Percentiles rank a stretch among this genome's conserved stretches.
Conservation (phyloP, 2,888 invertebrate species). For the Petrolisthes manimaculis region DNA sequence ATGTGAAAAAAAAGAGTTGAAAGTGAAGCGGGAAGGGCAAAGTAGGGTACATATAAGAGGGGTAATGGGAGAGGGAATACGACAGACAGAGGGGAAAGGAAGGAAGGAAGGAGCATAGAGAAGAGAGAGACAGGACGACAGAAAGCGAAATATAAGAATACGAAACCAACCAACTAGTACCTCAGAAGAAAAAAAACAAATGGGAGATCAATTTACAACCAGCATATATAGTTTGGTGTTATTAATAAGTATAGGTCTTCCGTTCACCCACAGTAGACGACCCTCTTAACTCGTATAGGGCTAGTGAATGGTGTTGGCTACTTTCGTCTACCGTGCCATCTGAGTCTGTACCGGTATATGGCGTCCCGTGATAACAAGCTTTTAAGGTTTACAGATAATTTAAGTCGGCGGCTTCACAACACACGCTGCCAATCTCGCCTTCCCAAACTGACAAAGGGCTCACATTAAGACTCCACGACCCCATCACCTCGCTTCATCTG, state of each 20-base stretch:
- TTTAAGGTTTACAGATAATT: background rate
- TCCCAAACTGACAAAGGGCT: background rate
- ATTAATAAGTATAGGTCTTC: too few relatives aligned
- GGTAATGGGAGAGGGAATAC: background rate
- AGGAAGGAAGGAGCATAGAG: background rate
- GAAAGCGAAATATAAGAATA: too few relatives aligned
- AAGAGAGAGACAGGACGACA: background rate
- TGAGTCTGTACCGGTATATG: background rate
- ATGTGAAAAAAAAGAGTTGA: background rate
- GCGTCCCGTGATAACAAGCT: background rate
- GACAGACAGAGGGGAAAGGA: background rate
- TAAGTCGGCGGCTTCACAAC: background rate
- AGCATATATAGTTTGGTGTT: too few relatives aligned
- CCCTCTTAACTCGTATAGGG: too few relatives aligned
- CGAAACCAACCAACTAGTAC: too few relatives aligned
- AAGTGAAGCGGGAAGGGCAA: background rate
- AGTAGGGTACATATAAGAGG: background rate
- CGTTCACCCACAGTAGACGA: too few relatives aligned
- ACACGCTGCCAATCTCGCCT: background rate
- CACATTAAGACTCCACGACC: background rate
- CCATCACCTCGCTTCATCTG: background rate
- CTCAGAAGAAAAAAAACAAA: too few relatives aligned
- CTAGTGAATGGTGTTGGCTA: too few relatives aligned
- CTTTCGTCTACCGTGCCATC: too few relatives aligned
- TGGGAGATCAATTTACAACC: too few relatives aligned